A percentile compares a stretch with the other conserved stretches of the same genome.
Conservation (phyloP, 2,888 invertebrate genomes). For the Brassicogethes aeneus region DNA sequence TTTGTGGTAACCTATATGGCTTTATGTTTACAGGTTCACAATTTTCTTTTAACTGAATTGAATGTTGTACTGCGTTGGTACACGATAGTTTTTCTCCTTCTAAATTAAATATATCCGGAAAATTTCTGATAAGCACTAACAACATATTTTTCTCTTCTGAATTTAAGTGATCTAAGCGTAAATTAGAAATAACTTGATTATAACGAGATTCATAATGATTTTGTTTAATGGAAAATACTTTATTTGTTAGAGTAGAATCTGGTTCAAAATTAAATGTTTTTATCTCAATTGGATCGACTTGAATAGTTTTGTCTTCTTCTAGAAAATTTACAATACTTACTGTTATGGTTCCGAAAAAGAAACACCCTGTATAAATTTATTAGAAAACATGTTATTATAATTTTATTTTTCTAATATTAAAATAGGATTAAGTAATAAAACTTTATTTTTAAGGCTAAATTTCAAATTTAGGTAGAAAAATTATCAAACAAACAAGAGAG, state of each 20-base stretch:
- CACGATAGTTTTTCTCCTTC: not conserved
- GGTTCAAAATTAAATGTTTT: not conserved
- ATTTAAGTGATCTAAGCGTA: not conserved
- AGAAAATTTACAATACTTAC: not conserved
- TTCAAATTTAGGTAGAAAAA: too few relatives aligned
- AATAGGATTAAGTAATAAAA: too few relatives aligned
- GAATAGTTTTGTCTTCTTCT: not conserved
- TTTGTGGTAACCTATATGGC: not conserved
- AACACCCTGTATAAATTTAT: too few relatives aligned
- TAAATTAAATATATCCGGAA: too few relatives aligned
- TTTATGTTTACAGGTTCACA: not conserved
- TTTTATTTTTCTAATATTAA: too few relatives aligned
- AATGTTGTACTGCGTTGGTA: not conserved
- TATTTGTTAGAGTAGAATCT: not conserved
- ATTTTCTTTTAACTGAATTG: not conserved
- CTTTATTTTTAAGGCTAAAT: too few relatives aligned
- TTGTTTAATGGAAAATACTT: not conserved
- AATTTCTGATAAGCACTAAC: not conserved
- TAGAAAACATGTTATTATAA: too few relatives aligned
- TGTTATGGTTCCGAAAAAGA: too few relatives aligned
- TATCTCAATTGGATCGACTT: not conserved
- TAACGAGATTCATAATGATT: not conserved
- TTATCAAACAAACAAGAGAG: too few relatives aligned
- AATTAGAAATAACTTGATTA: not conserved
- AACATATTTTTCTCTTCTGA: not conserved